Percentiles rank a stretch among this genome's conserved stretches.
Evolutionary conservation across 2,113 vertebrate genomes (phyloP).

Genomic region (Gasterosteus aculeatus): DNA sequence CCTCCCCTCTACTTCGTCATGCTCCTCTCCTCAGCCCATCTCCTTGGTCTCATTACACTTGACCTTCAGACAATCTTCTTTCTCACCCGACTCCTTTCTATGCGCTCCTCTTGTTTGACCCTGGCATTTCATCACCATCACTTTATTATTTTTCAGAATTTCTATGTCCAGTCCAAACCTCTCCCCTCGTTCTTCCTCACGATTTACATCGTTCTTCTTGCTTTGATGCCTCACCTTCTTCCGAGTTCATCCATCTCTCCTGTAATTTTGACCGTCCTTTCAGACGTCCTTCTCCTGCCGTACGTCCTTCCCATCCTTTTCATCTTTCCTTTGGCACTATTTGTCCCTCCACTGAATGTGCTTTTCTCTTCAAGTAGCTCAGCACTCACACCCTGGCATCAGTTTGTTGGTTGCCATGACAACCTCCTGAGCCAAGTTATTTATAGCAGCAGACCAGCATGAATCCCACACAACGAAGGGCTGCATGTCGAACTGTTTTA

Average conservation of each 20-base stretch:
- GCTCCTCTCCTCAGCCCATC: neutral
- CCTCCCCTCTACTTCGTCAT: neutral
- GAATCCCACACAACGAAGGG: conserved; percentile 48
- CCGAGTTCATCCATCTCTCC: neutral
- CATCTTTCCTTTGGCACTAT: conserved; percentile 17
- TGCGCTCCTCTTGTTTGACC: neutral
- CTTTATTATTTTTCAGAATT: neutral
- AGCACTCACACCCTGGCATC: conserved; percentile 67
- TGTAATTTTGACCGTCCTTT: neutral
- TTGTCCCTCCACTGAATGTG: conserved; percentile 18
- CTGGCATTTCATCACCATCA: neutral
- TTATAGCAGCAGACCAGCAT: conserved; percentile 69
- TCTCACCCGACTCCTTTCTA: neutral
- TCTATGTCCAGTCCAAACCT: neutral
- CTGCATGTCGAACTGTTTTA: conserved; percentile 15
- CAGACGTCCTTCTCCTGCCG: neutral
- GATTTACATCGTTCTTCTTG: neutral
- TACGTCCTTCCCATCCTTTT: neutral
- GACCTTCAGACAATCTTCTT: conserved; percentile 12
- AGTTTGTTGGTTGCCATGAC: conserved; percentile 76
- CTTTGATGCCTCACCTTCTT: neutral
- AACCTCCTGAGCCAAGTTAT: conserved; percentile 72
- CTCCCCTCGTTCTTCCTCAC: neutral
- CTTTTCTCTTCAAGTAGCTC: conserved; percentile 51
- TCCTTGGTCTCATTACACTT: conserved; percentile 4